Base-by-base conservation (phyloP, 1,140 invertebrate genomes). In the Drosophila paulistorum region DNA sequence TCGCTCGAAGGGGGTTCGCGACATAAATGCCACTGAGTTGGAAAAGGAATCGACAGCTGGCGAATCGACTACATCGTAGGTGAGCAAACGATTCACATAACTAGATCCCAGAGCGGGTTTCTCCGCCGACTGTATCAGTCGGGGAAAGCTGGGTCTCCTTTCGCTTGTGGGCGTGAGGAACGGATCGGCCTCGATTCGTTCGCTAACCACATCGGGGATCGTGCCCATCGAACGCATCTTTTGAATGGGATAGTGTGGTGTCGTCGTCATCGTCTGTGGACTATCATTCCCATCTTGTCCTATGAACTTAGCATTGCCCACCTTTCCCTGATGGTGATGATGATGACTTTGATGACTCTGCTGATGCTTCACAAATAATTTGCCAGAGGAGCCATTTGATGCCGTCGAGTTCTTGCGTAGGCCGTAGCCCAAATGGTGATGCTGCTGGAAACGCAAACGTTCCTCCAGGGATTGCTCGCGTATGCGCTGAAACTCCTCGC, bases 181-280 rank as follows among this genome's bases (percentile, higher is more conserved):
- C 0, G 91, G 91, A 72, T 92, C 91, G 0, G 82, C 74, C 58
- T 80, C 78, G 13, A 92, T 74, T 30, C 91, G 89, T 39, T 92
- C 91, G 41, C 74, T 87, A 0, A 91, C 71, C 3, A 90, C 69
- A 68, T 92, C 91, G 3, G 91, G 81, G 81, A 92, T 92, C 30
- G 91, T 92, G 65, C 91, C 91, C 84, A 92, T 87, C 7, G 91
- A 92, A 9, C 90, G 81, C 77, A 92, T 92, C 57, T 92, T 92
- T 48, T 90, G 90, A 48, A 92, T 91, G 35, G 91, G 91, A 82
- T 92, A 86, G 17, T 86, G 81, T 3, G 42, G n/a, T 1, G 59
- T 13, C 26, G 54, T 58, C 17, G 30, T 33, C n/a, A n/a, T 5
- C 7, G 14, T 35, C 11, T 78, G 73, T 2, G 87, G 78, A 63